Conservation (phyloP, 2,113 vertebrate genomes). For the Pogonocichla stellata region DNA sequence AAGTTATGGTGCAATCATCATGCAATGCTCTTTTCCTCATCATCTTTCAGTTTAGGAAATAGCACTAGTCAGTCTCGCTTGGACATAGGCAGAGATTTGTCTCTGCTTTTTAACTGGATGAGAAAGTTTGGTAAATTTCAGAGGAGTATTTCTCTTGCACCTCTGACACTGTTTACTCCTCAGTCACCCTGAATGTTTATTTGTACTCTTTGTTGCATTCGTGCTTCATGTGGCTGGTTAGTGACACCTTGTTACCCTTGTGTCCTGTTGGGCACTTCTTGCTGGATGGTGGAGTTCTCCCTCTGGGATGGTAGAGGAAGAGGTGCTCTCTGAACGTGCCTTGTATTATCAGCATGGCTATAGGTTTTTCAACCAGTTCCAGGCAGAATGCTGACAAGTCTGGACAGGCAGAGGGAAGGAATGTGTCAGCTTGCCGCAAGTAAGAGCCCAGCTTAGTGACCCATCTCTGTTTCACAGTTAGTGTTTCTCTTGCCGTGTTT, state of each 20-base stretch:
- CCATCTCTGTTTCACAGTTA: not conserved
- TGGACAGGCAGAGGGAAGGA: not conserved
- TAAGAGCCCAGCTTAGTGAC: not conserved
- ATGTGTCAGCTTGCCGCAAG: not conserved
- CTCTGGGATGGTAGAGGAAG: not conserved
- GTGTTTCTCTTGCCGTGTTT: not conserved
- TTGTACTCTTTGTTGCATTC: not conserved
- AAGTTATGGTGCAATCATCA: not conserved
- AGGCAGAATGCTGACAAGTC: not conserved
- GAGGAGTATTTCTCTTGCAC: not conserved
- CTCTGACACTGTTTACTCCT: not conserved
- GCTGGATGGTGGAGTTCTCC: not conserved
- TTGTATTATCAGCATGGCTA: fast-evolving
- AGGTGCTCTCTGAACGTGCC: not conserved
- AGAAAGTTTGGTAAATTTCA: not conserved
- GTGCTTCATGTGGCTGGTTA: not conserved
- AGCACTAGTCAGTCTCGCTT: not conserved
- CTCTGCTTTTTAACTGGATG: not conserved
- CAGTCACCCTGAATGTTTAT: not conserved
- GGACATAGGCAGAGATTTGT: not conserved
- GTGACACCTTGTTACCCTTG: not conserved
- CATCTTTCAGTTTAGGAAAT: not conserved
- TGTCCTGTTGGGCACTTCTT: not conserved
- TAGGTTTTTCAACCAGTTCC: not conserved
- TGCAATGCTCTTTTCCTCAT: not conserved